Evolutionary conservation across 2,797 vertebrate species (phyloP), one percentile per base, ranked within the genome.

Genomic region (Malacoctenus gilli): DNA sequence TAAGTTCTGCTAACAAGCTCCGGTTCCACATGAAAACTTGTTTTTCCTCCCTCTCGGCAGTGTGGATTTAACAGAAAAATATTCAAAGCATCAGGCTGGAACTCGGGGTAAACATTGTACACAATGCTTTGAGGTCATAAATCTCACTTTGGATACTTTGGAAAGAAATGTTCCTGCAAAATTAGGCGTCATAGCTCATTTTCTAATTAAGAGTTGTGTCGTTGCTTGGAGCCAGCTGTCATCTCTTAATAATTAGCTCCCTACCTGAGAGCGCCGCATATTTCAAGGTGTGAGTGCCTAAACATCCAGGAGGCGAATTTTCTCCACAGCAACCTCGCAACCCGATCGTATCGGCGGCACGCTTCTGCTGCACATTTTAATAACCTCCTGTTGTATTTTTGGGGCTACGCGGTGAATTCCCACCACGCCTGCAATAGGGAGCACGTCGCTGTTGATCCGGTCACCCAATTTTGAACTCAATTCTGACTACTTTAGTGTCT

Each of bases 161-260:
- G 16, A 38, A 38, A 19, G 36, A 16, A 38, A 8, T 16, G 36
- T 38, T 38, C 31, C 21, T 15, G 2, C 31, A 16, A 21, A 37
- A 36, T 23, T n/a, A 35, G 37, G 18, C 37, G 4, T 38, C 7
- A 15, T 41, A 35, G 41, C 30, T 35, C 34, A 18, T 42, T 65
- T 31, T 28, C 21, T 19, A 36, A 34, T 35, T 35, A 35, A 35
- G 34, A 35, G 10, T 35, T 35, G 13, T 37, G 14, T 37, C 16
- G 35, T 16, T 16, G 35, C 9, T 44, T 21, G 10, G 16, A 23
- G n/a, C 16, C 38, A 39, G 11, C 19, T 34, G 50, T 37, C 22
- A 25, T 28, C 39, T 35, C 6, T 4, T 8, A 14, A 8, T 32
- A 5, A 32, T 58, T 16, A 0, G 7, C 42, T 32, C n/a, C 18